Percentiles rank a stretch among this genome's conserved stretches.
Conservation (phyloP, 2,113 vertebrate genomes). For the Hyaena hyaena region DNA sequence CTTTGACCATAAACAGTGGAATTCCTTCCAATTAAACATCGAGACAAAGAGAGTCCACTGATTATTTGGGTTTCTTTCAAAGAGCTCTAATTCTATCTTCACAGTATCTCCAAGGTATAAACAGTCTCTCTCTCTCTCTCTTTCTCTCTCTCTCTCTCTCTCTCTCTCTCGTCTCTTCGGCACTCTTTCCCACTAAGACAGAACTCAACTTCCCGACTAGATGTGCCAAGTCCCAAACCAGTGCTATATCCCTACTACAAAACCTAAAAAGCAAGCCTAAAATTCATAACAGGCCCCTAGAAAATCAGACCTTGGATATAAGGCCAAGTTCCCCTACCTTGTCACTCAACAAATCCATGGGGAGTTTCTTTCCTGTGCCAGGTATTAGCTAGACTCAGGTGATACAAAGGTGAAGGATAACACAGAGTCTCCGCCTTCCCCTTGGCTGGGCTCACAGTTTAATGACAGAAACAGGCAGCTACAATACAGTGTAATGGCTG, state of each 20-base stretch:
- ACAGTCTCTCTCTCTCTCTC: too few relatives aligned
- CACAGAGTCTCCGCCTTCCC: background rate
- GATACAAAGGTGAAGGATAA: background rate
- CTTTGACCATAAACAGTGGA: background rate
- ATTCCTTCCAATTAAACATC: background rate
- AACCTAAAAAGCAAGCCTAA: background rate
- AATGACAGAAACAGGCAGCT: background rate
- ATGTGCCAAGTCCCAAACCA: background rate
- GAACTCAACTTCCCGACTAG: background rate
- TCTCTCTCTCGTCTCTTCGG: too few relatives aligned
- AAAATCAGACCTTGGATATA: background rate
- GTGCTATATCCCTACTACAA: background rate
- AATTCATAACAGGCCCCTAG: background rate
- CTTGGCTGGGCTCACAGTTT: background rate
- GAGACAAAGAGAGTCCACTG: background rate
- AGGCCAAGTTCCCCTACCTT: background rate
- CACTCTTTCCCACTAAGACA: background rate
- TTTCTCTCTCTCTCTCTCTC: too few relatives aligned
- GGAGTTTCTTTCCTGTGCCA: background rate
- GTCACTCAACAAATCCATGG: background rate
- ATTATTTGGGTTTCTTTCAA: background rate
- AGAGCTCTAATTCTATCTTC: background rate
- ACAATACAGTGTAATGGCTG: too few relatives aligned
- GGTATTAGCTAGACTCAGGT: background rate
- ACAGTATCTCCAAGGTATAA: background rate